A percentile compares a stretch with the other conserved stretches of the same genome.
phyloP scores from a whole-genome alignment of 2,888 invertebrate species.

The Platycheirus rosarum region DNA sequence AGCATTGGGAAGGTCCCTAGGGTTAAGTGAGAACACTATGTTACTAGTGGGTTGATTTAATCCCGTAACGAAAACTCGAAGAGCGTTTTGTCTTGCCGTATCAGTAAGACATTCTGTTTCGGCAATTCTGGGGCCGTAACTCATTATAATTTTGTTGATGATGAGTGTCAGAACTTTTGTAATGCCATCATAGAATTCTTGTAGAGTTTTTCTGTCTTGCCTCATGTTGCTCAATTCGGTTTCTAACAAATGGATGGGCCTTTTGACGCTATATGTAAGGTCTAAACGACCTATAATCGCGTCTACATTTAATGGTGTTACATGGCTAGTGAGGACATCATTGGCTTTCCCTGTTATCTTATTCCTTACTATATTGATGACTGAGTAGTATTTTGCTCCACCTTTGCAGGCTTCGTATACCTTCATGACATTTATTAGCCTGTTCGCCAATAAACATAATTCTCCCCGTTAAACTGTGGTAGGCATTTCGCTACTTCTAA shows the following conservation, averaged over 20 bases:
- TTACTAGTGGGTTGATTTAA: not conserved
- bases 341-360: not conserved
- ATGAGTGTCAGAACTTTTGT: conserved; percentile 19
- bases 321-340: conserved; percentile 1
- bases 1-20: conserved; percentile 17
- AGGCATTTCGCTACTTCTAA: no score
- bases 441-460: no score
- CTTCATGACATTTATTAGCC: no score
- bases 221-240: not conserved
- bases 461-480: no score
- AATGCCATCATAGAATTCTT: conserved; percentile 9
- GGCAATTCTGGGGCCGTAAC: conserved; percentile 10
- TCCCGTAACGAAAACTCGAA: not conserved
- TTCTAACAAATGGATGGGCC: not conserved
- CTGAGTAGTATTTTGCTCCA: no score
- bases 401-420: no score
- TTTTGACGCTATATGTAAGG: not conserved
- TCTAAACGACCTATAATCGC: not conserved
- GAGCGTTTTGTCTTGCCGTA: not conserved
- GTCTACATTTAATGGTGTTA: conserved; percentile 5
- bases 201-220: not conserved
- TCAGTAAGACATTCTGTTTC: conserved; percentile 3
- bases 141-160: conserved; percentile 2
- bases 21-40: conserved; percentile 9
- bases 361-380: not conserved